Evolutionary conservation across 2,888 invertebrate genomes (phyloP).

Genomic region (Icerya purchasi): DNA sequence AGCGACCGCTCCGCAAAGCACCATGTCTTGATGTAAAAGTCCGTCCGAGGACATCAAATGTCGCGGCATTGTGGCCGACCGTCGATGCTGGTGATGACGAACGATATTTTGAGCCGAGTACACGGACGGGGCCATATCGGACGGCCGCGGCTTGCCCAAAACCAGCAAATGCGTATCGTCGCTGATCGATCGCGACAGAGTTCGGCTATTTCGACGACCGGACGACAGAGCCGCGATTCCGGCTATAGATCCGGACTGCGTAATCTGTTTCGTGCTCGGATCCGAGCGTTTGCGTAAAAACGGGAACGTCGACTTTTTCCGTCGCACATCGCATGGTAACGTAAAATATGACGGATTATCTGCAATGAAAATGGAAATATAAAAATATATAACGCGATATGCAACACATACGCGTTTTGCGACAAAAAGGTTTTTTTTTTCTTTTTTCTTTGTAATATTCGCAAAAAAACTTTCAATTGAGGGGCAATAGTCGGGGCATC

Average conservation of each 20-base stretch:
- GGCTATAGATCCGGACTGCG: constrained; percentile 17
- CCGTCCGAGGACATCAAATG: constrained; percentile 5
- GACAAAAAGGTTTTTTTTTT: too few relatives aligned
- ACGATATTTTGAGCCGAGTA: constrained; percentile 14
- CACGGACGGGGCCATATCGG: constrained; percentile 40
- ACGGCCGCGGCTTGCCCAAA: constrained; percentile 44
- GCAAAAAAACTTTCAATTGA: too few relatives aligned
- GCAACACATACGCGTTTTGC: too few relatives aligned
- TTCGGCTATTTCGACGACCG: constrained; percentile 24
- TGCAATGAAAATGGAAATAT: too few relatives aligned
- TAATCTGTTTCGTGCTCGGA: constrained; percentile 20
- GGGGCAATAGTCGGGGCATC: too few relatives aligned
- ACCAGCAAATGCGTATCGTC: constrained; percentile 42
- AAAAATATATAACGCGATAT: too few relatives aligned
- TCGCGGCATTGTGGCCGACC: background rate
- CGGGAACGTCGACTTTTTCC: constrained; percentile 20
- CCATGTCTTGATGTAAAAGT: constrained; percentile 15
- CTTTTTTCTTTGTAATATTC: too few relatives aligned
- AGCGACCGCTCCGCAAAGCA: constrained; percentile 18
- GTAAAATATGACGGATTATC: constrained; percentile 62
- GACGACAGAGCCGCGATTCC: constrained; percentile 16
- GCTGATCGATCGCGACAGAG: constrained; percentile 37
- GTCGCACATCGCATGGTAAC: constrained; percentile 28
- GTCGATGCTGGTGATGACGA: constrained; percentile 17
- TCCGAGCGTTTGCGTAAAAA: constrained; percentile 22